Base-by-base conservation (phyloP, 2,888 invertebrate species). In the Kryphioiulus occultus region DNA sequence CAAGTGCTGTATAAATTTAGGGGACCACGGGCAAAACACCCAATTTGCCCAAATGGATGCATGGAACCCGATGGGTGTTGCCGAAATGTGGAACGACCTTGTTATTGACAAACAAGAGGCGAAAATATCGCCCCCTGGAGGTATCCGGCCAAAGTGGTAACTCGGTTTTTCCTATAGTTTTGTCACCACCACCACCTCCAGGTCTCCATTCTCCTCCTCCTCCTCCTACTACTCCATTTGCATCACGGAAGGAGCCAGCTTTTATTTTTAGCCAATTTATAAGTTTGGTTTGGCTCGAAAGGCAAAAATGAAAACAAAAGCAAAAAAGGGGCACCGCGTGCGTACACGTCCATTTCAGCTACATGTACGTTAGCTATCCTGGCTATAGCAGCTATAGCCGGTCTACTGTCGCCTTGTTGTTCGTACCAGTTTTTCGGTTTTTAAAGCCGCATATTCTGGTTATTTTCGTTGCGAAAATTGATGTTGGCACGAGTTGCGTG, bases 351-450 rank as follows among this genome's bases (percentile, higher is more conserved):
- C n/a, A n/a, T n/a, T n/a, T n/a, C n/a, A n/a, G n/a, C n/a, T n/a
- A n/a, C n/a, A n/a, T n/a, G n/a, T n/a, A n/a, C n/a, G n/a, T n/a
- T n/a, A n/a, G n/a, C n/a, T n/a, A n/a, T n/a, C n/a, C n/a, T n/a
- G n/a, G n/a, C n/a, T n/a, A n/a, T n/a, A n/a, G n/a, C n/a, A n/a
- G n/a, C n/a, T n/a, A n/a, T n/a, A n/a, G n/a, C 59, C 59, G 59
- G 59, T 59, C n/a, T n/a, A n/a, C 59, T 9, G 59, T 59, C 59
- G 22, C 59, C n/a, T 22, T 22, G 19, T 59, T 22, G 59, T 59
- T 59, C n/a, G 59, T n/a, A 59, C 59, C 59, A 22, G 59, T 59
- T 59, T 42, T 59, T 59, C n/a, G n/a, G 59, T 59, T 59, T 59
- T 59, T 22, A 22, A 59, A n/a, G 59, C 22, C 3, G 47, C 47